A percentile compares a stretch with the other conserved stretches of the same genome.
phyloP scores from a whole-genome alignment of 2,113 vertebrate genomes.

The Irena cyanogastra region DNA sequence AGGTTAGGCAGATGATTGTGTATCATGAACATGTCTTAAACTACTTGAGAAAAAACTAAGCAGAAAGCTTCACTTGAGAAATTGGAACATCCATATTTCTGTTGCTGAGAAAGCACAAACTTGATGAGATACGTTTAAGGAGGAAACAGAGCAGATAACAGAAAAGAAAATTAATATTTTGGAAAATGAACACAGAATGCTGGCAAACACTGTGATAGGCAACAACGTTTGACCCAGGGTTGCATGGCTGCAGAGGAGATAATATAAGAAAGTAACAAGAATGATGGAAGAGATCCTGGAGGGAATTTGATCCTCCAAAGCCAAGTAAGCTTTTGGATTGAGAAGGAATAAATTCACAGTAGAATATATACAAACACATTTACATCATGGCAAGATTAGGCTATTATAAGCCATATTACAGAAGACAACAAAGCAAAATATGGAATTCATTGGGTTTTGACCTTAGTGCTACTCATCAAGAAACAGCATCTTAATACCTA shows the following conservation, averaged over 20 bases:
- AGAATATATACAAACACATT: background rate
- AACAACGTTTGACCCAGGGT: background rate
- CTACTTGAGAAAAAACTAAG: background rate
- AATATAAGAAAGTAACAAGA: background rate
- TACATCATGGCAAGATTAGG: background rate
- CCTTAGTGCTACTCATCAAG: background rate
- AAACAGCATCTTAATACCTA: background rate
- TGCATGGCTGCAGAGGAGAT: background rate
- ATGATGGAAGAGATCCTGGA: background rate
- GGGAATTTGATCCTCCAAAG: background rate
- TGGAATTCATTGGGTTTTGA: background rate
- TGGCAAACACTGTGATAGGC: background rate
- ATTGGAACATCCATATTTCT: background rate
- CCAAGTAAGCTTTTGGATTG: background rate
- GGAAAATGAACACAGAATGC: background rate
- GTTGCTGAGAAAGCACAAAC: background rate
- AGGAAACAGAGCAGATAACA: background rate
- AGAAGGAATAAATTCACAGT: background rate
- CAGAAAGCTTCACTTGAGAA: background rate
- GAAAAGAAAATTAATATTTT: background rate
- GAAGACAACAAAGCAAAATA: background rate
- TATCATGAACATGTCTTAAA: background rate
- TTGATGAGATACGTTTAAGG: background rate
- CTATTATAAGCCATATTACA: background rate
- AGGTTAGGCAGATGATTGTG: background rate